Percentiles rank a stretch among this genome's conserved stretches.
Conservation (phyloP, 2,888 invertebrate genomes). For the Dermolepida albohirtum region DNA sequence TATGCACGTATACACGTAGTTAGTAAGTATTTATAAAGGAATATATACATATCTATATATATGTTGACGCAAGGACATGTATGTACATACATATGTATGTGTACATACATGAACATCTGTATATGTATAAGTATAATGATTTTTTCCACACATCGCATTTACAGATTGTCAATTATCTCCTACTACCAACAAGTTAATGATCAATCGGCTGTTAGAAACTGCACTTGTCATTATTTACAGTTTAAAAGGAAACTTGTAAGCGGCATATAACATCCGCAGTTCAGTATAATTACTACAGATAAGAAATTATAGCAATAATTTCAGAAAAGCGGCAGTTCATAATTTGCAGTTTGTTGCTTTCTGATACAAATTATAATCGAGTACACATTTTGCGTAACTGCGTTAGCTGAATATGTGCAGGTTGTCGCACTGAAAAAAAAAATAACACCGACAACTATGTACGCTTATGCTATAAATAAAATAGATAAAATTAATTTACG, state of each 20-base stretch:
- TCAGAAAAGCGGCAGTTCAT: conserved; percentile 42
- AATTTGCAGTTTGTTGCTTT: conserved; percentile 39
- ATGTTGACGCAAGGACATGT: background rate
- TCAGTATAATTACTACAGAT: conserved; percentile 43
- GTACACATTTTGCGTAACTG: conserved; percentile 32
- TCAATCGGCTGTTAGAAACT: conserved; percentile 42
- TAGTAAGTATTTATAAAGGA: too few species aligned
- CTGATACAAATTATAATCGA: conserved; percentile 33
- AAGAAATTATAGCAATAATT: conserved; percentile 44
- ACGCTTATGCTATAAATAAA: conserved; percentile 21
- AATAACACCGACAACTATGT: conserved; percentile 11
- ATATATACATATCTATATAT: conserved; percentile 6
- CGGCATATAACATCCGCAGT: conserved; percentile 43
- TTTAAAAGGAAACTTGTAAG: conserved; percentile 43
- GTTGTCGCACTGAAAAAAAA: conserved; percentile 14
- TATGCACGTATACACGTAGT: conserved; percentile 14
- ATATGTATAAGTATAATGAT: conserved; percentile 6
- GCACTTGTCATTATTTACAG: conserved; percentile 42
- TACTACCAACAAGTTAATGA: conserved; percentile 43
- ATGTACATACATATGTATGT: conserved; percentile 1
- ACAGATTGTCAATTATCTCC: conserved; percentile 43
- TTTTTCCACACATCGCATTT: conserved; percentile 34
- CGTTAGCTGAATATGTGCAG: conserved; percentile 37
- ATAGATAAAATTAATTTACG: conserved; percentile 29
- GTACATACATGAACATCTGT: background rate